Evolutionary conservation across 2,113 vertebrate species (phyloP).

Genomic region (Pygoscelis antarcticus): DNA sequence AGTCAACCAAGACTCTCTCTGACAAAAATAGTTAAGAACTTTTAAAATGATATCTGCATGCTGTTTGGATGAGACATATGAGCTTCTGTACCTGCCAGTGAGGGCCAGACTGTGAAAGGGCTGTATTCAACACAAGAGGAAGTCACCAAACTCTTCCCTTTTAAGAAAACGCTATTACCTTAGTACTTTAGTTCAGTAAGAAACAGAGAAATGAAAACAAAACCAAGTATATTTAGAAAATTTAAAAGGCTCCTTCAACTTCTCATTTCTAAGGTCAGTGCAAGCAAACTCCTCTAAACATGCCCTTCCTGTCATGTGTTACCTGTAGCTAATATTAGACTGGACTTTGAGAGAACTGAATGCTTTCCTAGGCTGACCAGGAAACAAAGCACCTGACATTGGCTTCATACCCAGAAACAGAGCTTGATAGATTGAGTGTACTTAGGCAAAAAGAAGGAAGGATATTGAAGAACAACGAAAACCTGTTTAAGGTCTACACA

Average conservation of each 20-base stretch:
- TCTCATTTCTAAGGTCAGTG: not conserved
- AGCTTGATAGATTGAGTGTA: not conserved
- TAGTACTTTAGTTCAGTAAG: not conserved
- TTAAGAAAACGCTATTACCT: not conserved
- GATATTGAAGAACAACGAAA: not conserved
- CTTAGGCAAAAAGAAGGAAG: not conserved
- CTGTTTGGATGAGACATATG: not conserved
- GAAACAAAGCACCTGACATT: not conserved
- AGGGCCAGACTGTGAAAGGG: not conserved
- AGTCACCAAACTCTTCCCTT: not conserved
- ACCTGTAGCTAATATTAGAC: not conserved
- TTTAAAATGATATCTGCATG: not conserved
- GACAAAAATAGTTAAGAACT: not conserved
- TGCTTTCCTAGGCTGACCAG: not conserved
- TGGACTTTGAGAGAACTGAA: not conserved
- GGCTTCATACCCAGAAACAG: not conserved
- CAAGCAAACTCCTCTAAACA: not conserved
- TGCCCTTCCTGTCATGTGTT: not conserved
- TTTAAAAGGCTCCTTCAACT: not conserved
- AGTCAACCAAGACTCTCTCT: not conserved
- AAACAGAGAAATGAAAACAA: not conserved
- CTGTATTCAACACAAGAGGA: not conserved
- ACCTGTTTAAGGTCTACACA: not conserved
- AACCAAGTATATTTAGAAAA: not conserved
- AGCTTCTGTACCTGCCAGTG: not conserved